Base-by-base conservation (phyloP, 2,113 vertebrate species). In the Mus pahari region DNA sequence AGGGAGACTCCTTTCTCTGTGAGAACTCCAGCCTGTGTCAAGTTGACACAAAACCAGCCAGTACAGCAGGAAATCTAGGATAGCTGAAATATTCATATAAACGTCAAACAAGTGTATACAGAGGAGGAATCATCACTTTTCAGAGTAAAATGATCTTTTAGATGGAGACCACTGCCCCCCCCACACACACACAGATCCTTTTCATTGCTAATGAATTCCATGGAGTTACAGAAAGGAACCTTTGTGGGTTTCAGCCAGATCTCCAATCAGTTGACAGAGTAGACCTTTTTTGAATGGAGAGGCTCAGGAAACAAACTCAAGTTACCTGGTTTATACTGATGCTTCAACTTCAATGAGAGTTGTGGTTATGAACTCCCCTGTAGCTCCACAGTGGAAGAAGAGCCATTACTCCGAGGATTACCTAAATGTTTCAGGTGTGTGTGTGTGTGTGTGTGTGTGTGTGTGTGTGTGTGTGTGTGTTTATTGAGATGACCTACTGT, bases 61-160 rank as follows among this genome's bases (percentile, higher is more conserved):
- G 58, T 58, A 58, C 53, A 53, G 11, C 53, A 53, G 75, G 55
- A 93, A 94, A 94, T 60, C 50, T 68, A 95, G 96, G 94, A 84
- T 75, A 96, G 68, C 86, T 92, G 73, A 94, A 91, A 82, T 89
- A 66, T 48, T 71, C 62, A 42, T 68, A 55, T 42, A 45, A 90
- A 89, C 94, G 73, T 68, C 82, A 95, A 96, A 75, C 68, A 90
- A 92, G 86, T 74, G 48, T 26, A 78, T 71, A 84, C 0, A 26
- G 20, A 62, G 62, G 66, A 75, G 48, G 74, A 91, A 66, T 48
- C 5, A 89, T 91, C 50, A 10, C n/a, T 36, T 92, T 94, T 45
- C 60, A 92, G 70, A 94, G 60, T 83, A n/a, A 93, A 92, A 86
- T 86, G 24, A 77, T 90, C 90, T 95, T 92, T 90, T 84, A 1